Conservation (phyloP, 2,888 invertebrate genomes). For the Calliopum simillimum region DNA sequence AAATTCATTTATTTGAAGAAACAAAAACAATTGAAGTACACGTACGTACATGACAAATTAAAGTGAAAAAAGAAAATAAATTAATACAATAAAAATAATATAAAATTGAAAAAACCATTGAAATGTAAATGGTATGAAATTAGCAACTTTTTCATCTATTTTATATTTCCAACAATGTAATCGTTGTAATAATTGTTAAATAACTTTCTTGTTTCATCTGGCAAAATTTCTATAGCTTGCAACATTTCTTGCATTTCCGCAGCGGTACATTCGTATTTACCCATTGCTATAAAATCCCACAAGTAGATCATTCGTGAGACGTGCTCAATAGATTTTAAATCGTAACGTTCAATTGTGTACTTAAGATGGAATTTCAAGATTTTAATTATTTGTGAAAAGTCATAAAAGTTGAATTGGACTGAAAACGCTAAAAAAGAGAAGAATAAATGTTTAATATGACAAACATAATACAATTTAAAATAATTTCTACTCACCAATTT, state of each 20-base stretch:
- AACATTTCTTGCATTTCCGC: slow-evolving; percentile 42
- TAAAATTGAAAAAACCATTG: too few relatives aligned
- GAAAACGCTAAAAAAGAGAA: too few relatives aligned
- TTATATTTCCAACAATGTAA: slow-evolving; percentile 48
- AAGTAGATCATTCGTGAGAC: slow-evolving; percentile 48
- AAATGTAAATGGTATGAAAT: too few relatives aligned
- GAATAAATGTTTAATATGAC: background rate
- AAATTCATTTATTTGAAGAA: too few relatives aligned
- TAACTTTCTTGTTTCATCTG: slow-evolving; percentile 46
- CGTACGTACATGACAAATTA: too few relatives aligned
- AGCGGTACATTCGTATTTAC: slow-evolving; percentile 44
- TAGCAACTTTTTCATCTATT: too few relatives aligned
- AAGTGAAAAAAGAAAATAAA: too few relatives aligned
- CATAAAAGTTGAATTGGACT: slow-evolving; percentile 41
- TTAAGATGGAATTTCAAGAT: slow-evolving; percentile 46
- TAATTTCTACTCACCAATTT: slow-evolving; percentile 45
- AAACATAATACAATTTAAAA: slow-evolving; percentile 44
- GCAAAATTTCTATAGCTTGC: slow-evolving; percentile 43
- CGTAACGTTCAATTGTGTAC: slow-evolving; percentile 34
- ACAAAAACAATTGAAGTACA: too few relatives aligned
- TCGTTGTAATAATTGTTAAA: slow-evolving; percentile 58
- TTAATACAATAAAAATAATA: too few relatives aligned
- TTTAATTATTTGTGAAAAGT: slow-evolving; percentile 43
- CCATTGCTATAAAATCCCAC: slow-evolving; percentile 54
- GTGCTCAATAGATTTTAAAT: slow-evolving; percentile 51